A percentile compares a stretch with the other conserved stretches of the same genome.
Evolutionary conservation across 2,797 vertebrate genomes (phyloP).

Genomic region (Pseudomugil gertrudae): DNA sequence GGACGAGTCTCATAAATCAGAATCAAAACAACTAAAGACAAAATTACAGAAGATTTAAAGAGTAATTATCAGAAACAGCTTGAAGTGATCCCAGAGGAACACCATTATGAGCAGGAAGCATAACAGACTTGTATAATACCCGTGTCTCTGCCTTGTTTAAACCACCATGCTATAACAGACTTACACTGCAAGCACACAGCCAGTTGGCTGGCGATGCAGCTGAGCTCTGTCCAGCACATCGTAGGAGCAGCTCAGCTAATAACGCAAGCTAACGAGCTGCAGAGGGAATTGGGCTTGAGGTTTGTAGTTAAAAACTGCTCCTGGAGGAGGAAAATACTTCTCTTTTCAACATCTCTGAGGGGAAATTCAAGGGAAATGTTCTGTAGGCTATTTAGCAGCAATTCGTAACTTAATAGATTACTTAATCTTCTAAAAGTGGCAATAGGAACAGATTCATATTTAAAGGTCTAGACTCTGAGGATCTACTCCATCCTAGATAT

Average conservation of each 20-base stretch:
- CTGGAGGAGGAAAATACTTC: constrained; percentile 49
- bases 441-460: constrained; percentile 60
- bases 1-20: neutral
- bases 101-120: constrained; percentile 48
- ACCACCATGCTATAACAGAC: constrained; percentile 55
- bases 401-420: constrained; percentile 46
- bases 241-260: constrained; percentile 53
- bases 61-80: constrained; percentile 33
- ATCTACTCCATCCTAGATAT: constrained; percentile 15
- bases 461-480: constrained; percentile 33
- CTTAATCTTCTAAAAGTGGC: constrained; percentile 52
- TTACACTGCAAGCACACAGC: constrained; percentile 46
- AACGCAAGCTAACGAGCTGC: constrained; percentile 68
- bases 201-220: constrained; percentile 52
- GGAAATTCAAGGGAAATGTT: constrained; percentile 38
- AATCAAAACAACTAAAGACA: constrained; percentile 34
- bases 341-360: constrained; percentile 39
- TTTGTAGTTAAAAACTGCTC: constrained; percentile 58
- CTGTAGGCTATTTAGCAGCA: constrained; percentile 31
- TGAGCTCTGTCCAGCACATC: constrained; percentile 23
- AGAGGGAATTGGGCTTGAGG: constrained; percentile 61
- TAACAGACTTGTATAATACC: constrained; percentile 47
- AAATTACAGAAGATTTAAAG: constrained; percentile 34
- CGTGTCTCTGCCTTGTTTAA: constrained; percentile 54
- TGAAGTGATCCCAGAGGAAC: constrained; percentile 34